Evolutionary conservation across 2,113 vertebrate species (phyloP).

Genomic region (Hypomesus transpacificus): DNA sequence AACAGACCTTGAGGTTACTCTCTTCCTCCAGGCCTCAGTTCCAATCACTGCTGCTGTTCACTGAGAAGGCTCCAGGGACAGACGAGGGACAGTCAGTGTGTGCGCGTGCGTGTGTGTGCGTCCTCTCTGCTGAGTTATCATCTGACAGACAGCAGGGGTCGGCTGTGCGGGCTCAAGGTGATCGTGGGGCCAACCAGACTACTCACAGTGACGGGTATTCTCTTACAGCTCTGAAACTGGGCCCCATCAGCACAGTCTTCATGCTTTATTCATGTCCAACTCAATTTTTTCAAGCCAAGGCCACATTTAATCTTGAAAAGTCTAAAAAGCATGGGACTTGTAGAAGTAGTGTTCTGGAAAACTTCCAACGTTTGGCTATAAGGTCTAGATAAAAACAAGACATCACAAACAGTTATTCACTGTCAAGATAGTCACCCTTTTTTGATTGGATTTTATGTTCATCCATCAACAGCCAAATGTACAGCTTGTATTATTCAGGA

Average conservation of each 20-base stretch:
- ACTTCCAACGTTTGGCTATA: not conserved
- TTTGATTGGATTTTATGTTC: slow-evolving; percentile 19
- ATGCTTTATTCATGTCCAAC: slow-evolving; percentile 55
- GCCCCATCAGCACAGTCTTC: slow-evolving; percentile 42
- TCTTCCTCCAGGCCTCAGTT: slow-evolving; percentile 3
- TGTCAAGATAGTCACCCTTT: not conserved
- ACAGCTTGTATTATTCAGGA: not conserved
- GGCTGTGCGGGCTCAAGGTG: slow-evolving; percentile 56
- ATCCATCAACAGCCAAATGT: slow-evolving; percentile 11
- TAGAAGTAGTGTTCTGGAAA: slow-evolving; percentile 43
- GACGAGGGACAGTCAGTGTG: not conserved
- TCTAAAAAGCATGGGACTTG: not conserved
- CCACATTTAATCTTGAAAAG: not conserved
- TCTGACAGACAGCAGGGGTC: slow-evolving; percentile 31
- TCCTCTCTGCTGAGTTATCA: slow-evolving; percentile 50
- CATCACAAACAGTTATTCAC: slow-evolving; percentile 21
- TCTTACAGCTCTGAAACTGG: slow-evolving; percentile 36
- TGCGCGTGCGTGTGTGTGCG: slow-evolving; percentile 13
- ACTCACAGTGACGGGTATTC: slow-evolving; percentile 63
- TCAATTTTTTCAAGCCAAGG: slow-evolving; percentile 23
- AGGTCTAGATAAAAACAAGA: not conserved
- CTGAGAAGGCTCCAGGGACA: slow-evolving; percentile 8
- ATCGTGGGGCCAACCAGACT: slow-evolving; percentile 48
- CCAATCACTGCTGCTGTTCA: slow-evolving; percentile 5
- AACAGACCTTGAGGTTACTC: slow-evolving; percentile 9